Evolutionary conservation across 2,888 invertebrate species (phyloP), one percentile per base, ranked within the genome.

Genomic region (Melanostoma scalare): DNA sequence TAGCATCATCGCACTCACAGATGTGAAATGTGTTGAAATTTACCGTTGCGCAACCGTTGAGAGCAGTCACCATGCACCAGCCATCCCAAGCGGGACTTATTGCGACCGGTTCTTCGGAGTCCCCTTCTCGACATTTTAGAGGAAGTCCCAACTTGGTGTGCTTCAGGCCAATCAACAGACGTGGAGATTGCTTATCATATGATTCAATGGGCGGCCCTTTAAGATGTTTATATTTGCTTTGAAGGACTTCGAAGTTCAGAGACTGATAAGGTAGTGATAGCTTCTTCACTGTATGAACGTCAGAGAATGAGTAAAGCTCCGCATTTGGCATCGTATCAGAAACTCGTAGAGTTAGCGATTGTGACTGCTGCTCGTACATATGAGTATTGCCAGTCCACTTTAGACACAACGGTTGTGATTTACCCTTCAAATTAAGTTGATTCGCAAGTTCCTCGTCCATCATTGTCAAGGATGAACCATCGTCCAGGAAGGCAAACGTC

Each of bases 81-180:
- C 76, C 82, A 86, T 6, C 82, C 85, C 6, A 85, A 71, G 1
- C 71, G 71, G 6, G 85, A 68, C 40, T 85, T 84, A 0, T 20
- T 20, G 20, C 20, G 20, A 20, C 20, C 20, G 20, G 20, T 20
- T 20, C 20, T 20, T 20, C 20, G 20, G 20, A 20, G 20, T 20
- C 1, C 20, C 20, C 20, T 20, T 20, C 20, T 20, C 20, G 0
- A 20, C 20, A 20, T 20, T 20, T 20, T 20, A 20, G 20, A 20
- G 20, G 20, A 20, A 20, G 20, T 20, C 20, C 20, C 20, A 20
- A 20, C 20, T 20, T 20, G 20, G 20, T 20, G 20, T 20, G 20
- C 20, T 20, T 20, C 20, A 20, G 20, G 20, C 20, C 20, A 20
- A 20, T 20, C 20, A 20, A 20, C 20, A 20, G 20, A 20, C 50